Conservation (phyloP, 2,888 invertebrate species). For the Drosophila birchii region DNA sequence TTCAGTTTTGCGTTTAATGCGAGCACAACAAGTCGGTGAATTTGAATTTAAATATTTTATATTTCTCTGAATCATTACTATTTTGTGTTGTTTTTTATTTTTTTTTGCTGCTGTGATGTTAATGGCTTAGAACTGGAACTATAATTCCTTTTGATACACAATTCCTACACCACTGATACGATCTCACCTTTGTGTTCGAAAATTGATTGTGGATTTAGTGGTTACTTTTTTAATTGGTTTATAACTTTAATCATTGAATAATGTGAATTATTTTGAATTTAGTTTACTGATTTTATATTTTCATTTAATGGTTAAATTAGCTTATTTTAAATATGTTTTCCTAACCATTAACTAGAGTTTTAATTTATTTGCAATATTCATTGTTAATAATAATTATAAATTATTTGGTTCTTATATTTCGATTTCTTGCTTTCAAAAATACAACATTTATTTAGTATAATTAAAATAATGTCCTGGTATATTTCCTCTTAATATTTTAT, state of each 20-base stretch:
- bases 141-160: conserved; percentile 12
- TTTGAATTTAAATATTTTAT: conserved; percentile 28
- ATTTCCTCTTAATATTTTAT: neutral
- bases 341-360: neutral
- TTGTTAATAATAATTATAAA: neutral
- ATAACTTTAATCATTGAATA: neutral
- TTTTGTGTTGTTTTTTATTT: neutral
- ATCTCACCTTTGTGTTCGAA: neutral
- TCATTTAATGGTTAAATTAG: neutral
- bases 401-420: no score
- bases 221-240: neutral
- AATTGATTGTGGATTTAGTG: neutral
- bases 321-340: neutral
- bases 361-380: neutral
- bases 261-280: neutral
- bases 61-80: neutral
- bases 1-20: conserved; percentile 68
- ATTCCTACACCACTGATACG: neutral
- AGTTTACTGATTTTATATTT: neutral
- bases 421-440: neutral
- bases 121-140: conserved; percentile 22
- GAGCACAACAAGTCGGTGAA: conserved; percentile 68
- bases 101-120: conserved; percentile 8
- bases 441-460: neutral
- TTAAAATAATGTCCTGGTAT: neutral